phyloP scores from a whole-genome alignment of 2,888 invertebrate species.

The Pterostichus madidus region DNA sequence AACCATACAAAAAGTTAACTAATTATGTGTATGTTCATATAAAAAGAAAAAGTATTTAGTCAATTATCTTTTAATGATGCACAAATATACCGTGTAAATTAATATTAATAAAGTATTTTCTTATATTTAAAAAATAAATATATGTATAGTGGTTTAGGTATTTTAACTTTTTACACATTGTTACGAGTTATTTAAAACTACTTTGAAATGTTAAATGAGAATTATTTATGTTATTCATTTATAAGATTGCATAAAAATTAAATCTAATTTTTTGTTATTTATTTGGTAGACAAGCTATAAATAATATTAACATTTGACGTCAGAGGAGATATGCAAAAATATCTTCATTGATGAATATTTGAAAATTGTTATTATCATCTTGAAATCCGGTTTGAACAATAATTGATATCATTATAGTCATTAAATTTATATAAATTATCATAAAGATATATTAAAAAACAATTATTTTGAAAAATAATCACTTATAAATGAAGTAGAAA shows the following conservation, averaged over 20 bases:
- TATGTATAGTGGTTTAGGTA: conserved; percentile 28
- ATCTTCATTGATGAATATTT: too few species aligned
- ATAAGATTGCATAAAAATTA: too few species aligned
- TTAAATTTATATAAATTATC: too few species aligned
- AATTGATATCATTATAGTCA: too few species aligned
- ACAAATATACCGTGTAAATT: conserved; percentile 14
- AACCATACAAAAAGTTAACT: conserved; percentile 12
- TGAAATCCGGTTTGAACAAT: too few species aligned
- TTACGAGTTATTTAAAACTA: conserved; percentile 6
- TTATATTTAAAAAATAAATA: conserved; percentile 18
- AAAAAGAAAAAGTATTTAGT: not conserved
- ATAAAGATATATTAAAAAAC: not conserved
- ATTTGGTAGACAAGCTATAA: too few species aligned
- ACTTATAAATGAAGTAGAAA: conserved; percentile 8
- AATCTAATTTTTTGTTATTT: too few species aligned
- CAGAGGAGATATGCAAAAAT: too few species aligned
- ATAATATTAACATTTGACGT: too few species aligned
- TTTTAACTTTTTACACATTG: not conserved
- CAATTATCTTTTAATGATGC: conserved; percentile 12
- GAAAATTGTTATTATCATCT: too few species aligned
- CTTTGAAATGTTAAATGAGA: not conserved
- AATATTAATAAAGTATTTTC: not conserved
- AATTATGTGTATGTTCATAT: conserved; percentile 12
- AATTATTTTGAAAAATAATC: conserved; percentile 9
- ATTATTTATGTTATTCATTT: too few species aligned